A percentile compares a stretch with the other conserved stretches of the same genome.
These are phyloP conservation scores for Panulirus ornatus DNA, from an alignment of 1,140 invertebrate genomes.

Conservation along the genomic window DNA sequence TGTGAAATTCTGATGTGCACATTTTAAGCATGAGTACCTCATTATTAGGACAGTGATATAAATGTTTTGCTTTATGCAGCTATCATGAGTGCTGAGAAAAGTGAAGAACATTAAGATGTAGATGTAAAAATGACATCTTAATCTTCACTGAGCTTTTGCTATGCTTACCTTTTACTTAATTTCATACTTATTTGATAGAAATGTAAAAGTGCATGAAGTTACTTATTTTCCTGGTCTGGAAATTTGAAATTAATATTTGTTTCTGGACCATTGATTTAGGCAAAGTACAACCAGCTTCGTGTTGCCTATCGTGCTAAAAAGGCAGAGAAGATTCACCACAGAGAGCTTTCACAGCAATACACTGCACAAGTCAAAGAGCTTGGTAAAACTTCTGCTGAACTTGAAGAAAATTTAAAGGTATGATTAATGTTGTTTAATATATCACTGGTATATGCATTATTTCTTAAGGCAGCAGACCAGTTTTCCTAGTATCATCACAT, in stretches of 20 bases:
- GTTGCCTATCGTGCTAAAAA: constrained; percentile 56
- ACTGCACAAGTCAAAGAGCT: constrained; percentile 62
- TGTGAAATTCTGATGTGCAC: too few species aligned
- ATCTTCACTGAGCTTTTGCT: neutral
- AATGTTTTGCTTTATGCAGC: neutral
- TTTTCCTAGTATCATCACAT: too few species aligned
- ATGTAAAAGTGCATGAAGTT: neutral
- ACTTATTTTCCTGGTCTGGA: neutral
- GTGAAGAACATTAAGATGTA: neutral
- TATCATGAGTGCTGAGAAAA: too few species aligned
- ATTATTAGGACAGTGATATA: neutral
- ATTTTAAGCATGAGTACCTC: too few species aligned
- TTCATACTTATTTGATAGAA: neutral
- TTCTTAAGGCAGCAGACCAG: neutral
- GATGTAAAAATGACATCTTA: neutral
- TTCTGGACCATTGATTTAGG: constrained; percentile 36
- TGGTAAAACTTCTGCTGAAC: constrained; percentile 49
- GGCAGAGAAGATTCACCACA: constrained; percentile 27
- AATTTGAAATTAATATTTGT: neutral
- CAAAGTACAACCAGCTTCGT: constrained; percentile 67
- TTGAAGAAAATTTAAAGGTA: constrained; percentile 66
- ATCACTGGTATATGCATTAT: too few species aligned
- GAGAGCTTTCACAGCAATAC: constrained; percentile 55
- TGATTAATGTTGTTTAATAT: neutral
- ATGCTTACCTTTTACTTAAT: neutral